A percentile compares a stretch with the other conserved stretches of the same genome.
Evolutionary conservation across 2,797 vertebrate species (phyloP).

Genomic region (Carcharodon carcharias): DNA sequence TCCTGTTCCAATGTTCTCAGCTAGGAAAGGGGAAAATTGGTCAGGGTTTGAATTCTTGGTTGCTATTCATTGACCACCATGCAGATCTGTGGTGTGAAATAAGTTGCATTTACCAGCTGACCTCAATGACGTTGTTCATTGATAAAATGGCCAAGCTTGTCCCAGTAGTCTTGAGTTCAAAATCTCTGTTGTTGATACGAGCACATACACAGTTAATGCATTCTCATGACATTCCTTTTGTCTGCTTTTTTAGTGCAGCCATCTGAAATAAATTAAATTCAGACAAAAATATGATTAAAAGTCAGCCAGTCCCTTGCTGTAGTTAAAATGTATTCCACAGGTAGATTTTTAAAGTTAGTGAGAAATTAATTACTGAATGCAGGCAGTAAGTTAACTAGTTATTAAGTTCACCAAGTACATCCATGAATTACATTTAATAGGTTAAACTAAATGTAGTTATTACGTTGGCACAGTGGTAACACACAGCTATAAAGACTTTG

Average conservation of each 20-base stretch:
- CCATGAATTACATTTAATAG: background rate
- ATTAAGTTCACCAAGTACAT: background rate
- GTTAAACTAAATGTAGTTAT: background rate
- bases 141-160: background rate
- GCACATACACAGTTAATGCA: background rate
- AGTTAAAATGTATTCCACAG: background rate
- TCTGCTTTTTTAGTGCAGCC: background rate
- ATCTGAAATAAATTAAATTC: background rate
- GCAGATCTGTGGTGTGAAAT: background rate
- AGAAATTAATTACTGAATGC: background rate
- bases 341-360: background rate
- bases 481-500: background rate
- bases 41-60: background rate
- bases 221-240: background rate
- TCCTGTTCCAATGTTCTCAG: background rate
- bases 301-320: background rate
- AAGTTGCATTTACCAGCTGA: background rate
- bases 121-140: background rate
- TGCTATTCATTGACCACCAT: background rate
- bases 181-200: background rate
- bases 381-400: background rate
- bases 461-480: background rate
- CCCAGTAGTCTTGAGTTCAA: background rate
- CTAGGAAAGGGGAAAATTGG: no score
- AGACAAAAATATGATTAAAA: background rate